Percentiles rank a stretch among this genome's conserved stretches.
Evolutionary conservation across 2,113 vertebrate genomes (phyloP).

Genomic region (Xyliphius kryptos): DNA sequence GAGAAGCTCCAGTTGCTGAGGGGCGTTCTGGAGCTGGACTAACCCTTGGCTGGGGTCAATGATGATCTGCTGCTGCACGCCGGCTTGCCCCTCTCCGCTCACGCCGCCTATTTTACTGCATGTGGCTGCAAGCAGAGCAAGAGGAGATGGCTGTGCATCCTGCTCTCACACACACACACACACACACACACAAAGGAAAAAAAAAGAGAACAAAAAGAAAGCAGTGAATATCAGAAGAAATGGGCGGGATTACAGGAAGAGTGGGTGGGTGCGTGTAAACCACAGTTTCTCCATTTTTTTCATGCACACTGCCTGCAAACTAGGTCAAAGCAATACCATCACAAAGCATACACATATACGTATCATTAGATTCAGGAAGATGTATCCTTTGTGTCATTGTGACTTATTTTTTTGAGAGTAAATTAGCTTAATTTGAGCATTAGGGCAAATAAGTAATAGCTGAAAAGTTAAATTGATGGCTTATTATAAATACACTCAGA

Average conservation of each 20-base stretch:
- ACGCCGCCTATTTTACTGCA: conserved; percentile 99
- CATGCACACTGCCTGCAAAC: conserved; percentile 54
- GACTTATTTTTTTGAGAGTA: too few species aligned
- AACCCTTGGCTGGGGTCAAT: conserved; percentile 89
- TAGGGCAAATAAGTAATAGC: too few species aligned
- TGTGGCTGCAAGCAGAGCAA: conserved; percentile 95
- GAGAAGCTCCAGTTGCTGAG: conserved; percentile 91
- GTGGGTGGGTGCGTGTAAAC: conserved; percentile 68
- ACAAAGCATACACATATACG: neutral
- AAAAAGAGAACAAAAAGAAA: conserved; percentile 44
- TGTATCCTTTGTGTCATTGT: too few species aligned
- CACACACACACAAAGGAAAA: conserved; percentile 31
- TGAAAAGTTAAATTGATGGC: too few species aligned
- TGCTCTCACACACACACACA: conserved; percentile 52
- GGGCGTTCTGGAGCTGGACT: conserved; percentile 85
- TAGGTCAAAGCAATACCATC: conserved; percentile 52
- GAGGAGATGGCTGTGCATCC: conserved; percentile 97
- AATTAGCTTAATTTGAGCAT: too few species aligned
- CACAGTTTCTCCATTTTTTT: conserved; percentile 65
- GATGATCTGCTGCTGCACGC: conserved; percentile 80
- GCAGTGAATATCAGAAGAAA: conserved; percentile 64
- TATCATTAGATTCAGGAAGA: neutral
- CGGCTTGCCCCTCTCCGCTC: conserved; percentile 78
- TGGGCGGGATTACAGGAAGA: conserved; percentile 71
- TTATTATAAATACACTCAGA: too few species aligned